phyloP scores from a whole-genome alignment of 1,140 invertebrate genomes.

The Antheraea mylitta region DNA sequence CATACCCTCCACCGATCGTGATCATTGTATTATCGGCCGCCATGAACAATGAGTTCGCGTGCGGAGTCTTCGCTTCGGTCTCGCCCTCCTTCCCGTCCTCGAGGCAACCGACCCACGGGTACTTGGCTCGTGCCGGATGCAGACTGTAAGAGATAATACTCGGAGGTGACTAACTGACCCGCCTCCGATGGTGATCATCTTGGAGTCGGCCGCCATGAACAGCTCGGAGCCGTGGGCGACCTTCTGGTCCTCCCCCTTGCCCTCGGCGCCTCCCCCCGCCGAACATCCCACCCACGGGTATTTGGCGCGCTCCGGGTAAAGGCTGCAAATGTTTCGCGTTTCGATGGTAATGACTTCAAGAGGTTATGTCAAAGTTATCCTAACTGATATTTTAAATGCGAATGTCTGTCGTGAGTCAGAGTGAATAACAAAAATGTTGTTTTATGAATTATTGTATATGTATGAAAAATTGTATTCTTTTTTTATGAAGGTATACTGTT shows the following conservation, averaged over 20 bases:
- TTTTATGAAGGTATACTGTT: no score
- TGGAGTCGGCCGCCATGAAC: conserved; percentile 97
- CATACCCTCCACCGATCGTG: conserved; percentile 81
- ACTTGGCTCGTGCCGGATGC: conserved; percentile 91
- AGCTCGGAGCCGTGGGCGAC: conserved; percentile 91
- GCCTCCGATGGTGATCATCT: conserved; percentile 92
- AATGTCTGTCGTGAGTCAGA: neutral
- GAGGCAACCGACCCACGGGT: conserved; percentile 91
- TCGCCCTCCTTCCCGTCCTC: conserved; percentile 72
- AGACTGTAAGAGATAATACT: conserved; percentile 69
- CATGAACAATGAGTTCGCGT: conserved; percentile 94
- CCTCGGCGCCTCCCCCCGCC: conserved; percentile 54
- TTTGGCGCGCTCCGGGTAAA: conserved; percentile 92
- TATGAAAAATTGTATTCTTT: no score
- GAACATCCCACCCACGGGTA: conserved; percentile 93
- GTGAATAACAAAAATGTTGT: no score
- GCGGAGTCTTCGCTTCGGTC: conserved; percentile 81
- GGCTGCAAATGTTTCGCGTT: conserved; percentile 51
- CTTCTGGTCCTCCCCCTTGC: conserved; percentile 79
- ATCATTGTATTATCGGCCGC: conserved; percentile 95
- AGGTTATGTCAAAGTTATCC: neutral
- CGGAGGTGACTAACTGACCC: conserved; percentile 48
- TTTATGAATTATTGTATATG: no score
- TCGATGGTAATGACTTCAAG: neutral
- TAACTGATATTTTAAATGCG: neutral